A percentile compares a stretch with the other conserved stretches of the same genome.
These are phyloP conservation scores for Electrophaes corylata DNA, from an alignment of 2,888 invertebrate genomes.

Conservation along the genomic window DNA sequence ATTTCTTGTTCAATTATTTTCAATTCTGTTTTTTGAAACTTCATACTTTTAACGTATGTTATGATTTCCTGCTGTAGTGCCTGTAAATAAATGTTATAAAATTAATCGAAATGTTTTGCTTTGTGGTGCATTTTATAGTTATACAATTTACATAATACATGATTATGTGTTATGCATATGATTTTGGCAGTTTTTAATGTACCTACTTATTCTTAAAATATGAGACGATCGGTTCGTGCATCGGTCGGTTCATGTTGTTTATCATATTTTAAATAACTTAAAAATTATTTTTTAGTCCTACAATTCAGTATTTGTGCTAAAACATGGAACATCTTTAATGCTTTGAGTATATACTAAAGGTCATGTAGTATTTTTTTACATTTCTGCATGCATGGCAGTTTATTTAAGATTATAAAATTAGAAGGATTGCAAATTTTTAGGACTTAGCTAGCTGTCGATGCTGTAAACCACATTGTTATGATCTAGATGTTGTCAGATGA, in stretches of 20 bases:
- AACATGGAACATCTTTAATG: too few relatives aligned
- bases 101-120: slow-evolving; percentile 50
- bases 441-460: not conserved
- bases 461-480: too few relatives aligned
- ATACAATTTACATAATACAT: not conserved
- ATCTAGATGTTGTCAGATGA: too few relatives aligned
- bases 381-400: slow-evolving; percentile 4
- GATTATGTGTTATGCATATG: not conserved
- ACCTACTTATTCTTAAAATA: not conserved
- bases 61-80: slow-evolving; percentile 39
- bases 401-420: not conserved
- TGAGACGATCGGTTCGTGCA: not conserved
- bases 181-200: not conserved
- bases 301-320: not conserved
- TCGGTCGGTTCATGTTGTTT: not conserved
- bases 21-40: not conserved
- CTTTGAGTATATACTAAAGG: too few relatives aligned
- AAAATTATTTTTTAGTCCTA: not conserved
- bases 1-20: not conserved
- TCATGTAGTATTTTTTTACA: not conserved
- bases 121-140: slow-evolving; percentile 37
- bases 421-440: not conserved
- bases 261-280: not conserved
- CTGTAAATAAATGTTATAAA: slow-evolving; percentile 41
- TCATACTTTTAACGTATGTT: slow-evolving; percentile 9